Evolutionary conservation across 2,888 invertebrate genomes (phyloP).

Genomic region (Acanthosepion lycidas): DNA sequence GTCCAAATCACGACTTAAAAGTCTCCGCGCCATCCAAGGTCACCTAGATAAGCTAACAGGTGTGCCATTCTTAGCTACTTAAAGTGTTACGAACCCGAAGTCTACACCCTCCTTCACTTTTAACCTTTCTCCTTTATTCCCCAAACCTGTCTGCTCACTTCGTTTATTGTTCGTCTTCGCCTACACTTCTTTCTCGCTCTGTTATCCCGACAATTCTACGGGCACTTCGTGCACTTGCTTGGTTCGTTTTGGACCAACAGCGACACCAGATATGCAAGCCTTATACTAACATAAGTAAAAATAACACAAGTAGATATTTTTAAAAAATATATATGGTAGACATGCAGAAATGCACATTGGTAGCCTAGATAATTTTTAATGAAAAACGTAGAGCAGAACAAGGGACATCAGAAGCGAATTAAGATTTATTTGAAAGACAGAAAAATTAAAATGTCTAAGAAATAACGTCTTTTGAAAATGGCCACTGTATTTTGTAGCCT

Average conservation of each 20-base stretch:
- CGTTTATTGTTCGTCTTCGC: not conserved
- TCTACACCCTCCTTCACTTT: not conserved
- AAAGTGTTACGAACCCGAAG: not conserved
- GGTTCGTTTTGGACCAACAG: not conserved
- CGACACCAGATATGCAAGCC: not conserved
- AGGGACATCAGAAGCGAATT: too few relatives aligned
- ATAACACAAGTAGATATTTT: not conserved
- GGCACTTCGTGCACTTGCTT: not conserved
- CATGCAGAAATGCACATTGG: too few relatives aligned
- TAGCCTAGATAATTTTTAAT: too few relatives aligned
- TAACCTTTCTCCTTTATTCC: not conserved
- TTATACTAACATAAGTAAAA: not conserved
- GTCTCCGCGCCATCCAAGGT: not conserved
- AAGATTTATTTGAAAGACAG: not conserved
- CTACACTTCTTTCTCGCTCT: not conserved
- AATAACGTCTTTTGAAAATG: not conserved
- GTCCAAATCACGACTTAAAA: not conserved
- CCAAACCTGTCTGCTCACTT: not conserved
- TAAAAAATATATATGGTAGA: not conserved
- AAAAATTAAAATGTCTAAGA: not conserved
- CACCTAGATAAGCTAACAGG: not conserved
- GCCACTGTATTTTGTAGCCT: not conserved
- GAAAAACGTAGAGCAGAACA: too few relatives aligned
- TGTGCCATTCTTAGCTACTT: not conserved
- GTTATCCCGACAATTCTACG: not conserved